Percentiles rank a stretch among this genome's conserved stretches.
phyloP scores from a whole-genome alignment of 2,888 invertebrate species.

The Chloroclysta siterata region DNA sequence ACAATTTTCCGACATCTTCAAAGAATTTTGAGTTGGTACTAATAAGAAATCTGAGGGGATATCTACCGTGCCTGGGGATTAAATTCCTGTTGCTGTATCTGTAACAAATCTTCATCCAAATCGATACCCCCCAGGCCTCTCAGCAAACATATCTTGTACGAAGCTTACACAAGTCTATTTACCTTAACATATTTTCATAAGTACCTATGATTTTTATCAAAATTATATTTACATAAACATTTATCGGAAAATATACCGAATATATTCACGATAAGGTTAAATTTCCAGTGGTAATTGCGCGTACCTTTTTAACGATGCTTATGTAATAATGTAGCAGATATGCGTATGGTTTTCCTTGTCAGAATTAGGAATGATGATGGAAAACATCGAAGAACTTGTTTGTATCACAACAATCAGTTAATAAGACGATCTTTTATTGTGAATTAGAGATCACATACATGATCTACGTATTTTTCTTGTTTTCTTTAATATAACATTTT shows the following conservation, averaged over 20 bases:
- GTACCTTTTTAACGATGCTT: constrained; percentile 1
- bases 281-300: neutral
- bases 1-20: too few relatives aligned
- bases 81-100: too few relatives aligned
- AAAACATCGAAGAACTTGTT: constrained; percentile 16
- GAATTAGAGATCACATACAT: neutral
- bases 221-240: neutral
- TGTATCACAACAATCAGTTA: constrained; percentile 11
- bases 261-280: neutral
- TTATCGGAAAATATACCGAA: neutral
- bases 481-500: neutral
- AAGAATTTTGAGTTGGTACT: too few relatives aligned
- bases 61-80: too few relatives aligned
- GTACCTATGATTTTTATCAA: neutral
- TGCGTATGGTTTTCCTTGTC: constrained; percentile 11
- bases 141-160: neutral
- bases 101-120: too few relatives aligned
- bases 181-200: constrained; percentile 6
- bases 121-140: too few relatives aligned
- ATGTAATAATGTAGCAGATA: neutral
- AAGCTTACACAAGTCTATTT: constrained; percentile 11
- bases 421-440: constrained; percentile 10
- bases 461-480: neutral
- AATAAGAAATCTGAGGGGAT: too few relatives aligned
- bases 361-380: constrained; percentile 6